Conservation (phyloP, 2,888 invertebrate species). For the Julus scandinavius region DNA sequence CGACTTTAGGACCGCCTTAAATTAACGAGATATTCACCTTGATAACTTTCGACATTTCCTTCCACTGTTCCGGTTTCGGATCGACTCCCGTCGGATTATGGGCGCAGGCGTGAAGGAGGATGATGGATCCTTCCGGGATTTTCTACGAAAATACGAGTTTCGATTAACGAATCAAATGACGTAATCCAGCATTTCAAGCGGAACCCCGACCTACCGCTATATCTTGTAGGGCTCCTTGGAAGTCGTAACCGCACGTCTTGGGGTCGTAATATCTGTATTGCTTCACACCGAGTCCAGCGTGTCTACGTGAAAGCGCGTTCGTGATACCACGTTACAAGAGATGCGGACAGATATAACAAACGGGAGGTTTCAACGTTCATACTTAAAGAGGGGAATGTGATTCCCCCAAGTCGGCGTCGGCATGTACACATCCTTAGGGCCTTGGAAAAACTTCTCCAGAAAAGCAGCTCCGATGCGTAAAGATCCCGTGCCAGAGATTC, state of each 20-base stretch:
- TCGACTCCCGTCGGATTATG: constrained; percentile 99
- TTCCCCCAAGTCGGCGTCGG: constrained; percentile 99
- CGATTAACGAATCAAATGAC: neutral
- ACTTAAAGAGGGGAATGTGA: constrained; percentile 92
- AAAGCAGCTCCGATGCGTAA: constrained; percentile 93
- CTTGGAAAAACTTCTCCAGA: constrained; percentile 79
- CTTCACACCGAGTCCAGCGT: constrained; percentile 84
- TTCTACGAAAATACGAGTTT: constrained; percentile 72
- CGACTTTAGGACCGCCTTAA: too few relatives aligned
- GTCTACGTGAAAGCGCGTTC: too few relatives aligned
- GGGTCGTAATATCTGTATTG: constrained; percentile 94
- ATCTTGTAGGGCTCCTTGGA: constrained; percentile 88
- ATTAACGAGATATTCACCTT: constrained; percentile 77
- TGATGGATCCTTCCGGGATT: constrained; percentile 89
- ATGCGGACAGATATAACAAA: neutral
- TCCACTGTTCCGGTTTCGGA: constrained; percentile 88
- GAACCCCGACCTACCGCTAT: constrained; percentile 72
- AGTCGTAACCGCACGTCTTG: constrained; percentile 92
- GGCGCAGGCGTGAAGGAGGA: constrained; percentile 95
- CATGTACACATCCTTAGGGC: constrained; percentile 82
- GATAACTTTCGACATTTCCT: constrained; percentile 82
- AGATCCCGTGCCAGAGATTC: constrained; percentile 97
- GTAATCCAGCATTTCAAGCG: neutral
- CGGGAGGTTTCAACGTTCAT: constrained; percentile 57
- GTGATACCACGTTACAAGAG: too few relatives aligned